These are phyloP conservation scores for Dioctria rufipes DNA, from an alignment of 2,888 invertebrate genomes.

Conservation along the genomic window DNA sequence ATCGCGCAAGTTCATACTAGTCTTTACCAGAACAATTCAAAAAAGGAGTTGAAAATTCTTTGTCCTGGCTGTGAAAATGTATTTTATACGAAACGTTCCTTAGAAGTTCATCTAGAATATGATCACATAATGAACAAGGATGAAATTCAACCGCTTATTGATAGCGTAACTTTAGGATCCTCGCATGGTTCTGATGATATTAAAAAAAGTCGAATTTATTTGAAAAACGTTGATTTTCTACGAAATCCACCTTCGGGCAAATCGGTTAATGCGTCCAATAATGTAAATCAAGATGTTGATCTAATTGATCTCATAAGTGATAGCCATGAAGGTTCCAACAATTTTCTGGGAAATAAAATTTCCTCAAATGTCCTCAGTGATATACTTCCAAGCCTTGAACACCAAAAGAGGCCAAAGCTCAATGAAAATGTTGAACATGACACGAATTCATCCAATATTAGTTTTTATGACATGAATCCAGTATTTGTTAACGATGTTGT, in stretches of 20 bases:
- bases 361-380: conserved; percentile 69
- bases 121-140: conserved; percentile 79
- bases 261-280: background rate
- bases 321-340: background rate
- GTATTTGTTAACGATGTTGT: conserved; percentile 7
- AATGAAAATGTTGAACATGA: background rate
- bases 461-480: conserved; percentile 49
- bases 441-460: background rate
- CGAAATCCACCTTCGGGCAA: conserved; percentile 63
- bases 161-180: conserved; percentile 65
- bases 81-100: conserved; percentile 77
- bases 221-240: conserved; percentile 69
- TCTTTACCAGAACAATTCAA: background rate
- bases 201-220: conserved; percentile 67
- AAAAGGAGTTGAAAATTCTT: conserved; percentile 71
- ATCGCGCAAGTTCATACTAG: conserved; percentile 51
- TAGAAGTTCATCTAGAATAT: conserved; percentile 77
- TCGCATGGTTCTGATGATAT: background rate
- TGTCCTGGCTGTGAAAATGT: conserved; percentile 80
- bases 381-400: conserved; percentile 58
- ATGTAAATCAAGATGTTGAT: conserved; percentile 9
- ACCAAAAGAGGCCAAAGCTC: background rate
- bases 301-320: conserved; percentile 30
- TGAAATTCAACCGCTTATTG: conserved; percentile 76
- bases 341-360: conserved; percentile 63